These are phyloP conservation scores for Eilema sororculum DNA, from an alignment of 2,888 invertebrate species.

Conservation along the genomic window DNA sequence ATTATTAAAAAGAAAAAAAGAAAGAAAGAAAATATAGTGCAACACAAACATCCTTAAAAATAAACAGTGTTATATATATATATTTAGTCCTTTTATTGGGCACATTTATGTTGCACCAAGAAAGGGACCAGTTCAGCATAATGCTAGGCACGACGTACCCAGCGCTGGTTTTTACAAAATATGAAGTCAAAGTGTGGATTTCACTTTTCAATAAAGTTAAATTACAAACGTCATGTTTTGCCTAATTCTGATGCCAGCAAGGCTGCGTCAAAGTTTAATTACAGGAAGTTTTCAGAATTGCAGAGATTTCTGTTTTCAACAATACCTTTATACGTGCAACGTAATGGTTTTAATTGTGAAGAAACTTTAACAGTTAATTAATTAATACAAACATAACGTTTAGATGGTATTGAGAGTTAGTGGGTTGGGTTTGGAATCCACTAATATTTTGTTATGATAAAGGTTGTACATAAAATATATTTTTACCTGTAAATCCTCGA, in stretches of 20 bases:
- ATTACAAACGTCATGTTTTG: constrained; percentile 36
- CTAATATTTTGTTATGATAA: no score
- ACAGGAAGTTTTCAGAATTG: constrained; percentile 11
- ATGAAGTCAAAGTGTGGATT: not conserved
- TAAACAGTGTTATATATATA: no score
- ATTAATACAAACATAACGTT: not conserved
- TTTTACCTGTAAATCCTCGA: no score
- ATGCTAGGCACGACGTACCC: no score
- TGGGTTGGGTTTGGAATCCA: not conserved
- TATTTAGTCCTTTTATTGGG: no score
- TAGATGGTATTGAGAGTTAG: not conserved
- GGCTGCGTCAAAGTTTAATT: constrained; percentile 14
- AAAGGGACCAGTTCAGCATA: no score
- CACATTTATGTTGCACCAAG: no score
- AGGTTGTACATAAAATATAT: no score
- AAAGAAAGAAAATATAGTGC: no score
- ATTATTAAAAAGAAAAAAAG: not conserved
- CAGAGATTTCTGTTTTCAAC: constrained; percentile 16
- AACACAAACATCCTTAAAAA: no score
- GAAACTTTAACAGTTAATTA: not conserved
- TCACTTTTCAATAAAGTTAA: constrained; percentile 34
- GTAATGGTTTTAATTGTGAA: not conserved
- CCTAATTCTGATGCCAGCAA: constrained; percentile 10
- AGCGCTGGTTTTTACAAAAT: no score
- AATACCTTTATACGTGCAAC: not conserved